phyloP scores from a whole-genome alignment of 2,797 vertebrate genomes.

The Bovichtus diacanthus region DNA sequence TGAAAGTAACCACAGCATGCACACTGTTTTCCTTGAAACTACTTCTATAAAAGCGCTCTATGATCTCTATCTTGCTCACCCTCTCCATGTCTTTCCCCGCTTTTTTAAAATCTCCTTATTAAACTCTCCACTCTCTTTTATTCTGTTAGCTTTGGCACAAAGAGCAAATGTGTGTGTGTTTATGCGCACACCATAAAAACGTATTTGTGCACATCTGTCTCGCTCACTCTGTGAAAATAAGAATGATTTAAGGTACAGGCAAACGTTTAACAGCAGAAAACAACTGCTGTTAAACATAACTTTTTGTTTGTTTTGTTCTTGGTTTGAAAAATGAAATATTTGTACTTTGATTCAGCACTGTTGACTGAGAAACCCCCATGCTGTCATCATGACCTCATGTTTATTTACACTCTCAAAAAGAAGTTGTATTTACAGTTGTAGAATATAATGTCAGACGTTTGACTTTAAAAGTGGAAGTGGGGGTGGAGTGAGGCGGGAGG shows the following conservation, averaged over 20 bases:
- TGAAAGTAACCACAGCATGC: slow-evolving; percentile 55
- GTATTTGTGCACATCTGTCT: background rate
- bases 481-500: slow-evolving; percentile 35
- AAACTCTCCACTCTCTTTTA: slow-evolving; percentile 19
- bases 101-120: slow-evolving; percentile 14
- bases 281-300: slow-evolving; percentile 17
- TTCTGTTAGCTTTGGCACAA: slow-evolving; percentile 40
- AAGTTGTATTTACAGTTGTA: background rate
- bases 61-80: slow-evolving; percentile 32
- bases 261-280: slow-evolving; percentile 38
- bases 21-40: slow-evolving; percentile 29
- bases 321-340: slow-evolving; percentile 37
- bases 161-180: slow-evolving; percentile 22
- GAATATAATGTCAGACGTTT: slow-evolving; percentile 11
- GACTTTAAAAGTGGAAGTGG: slow-evolving; percentile 43
- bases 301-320: slow-evolving; percentile 13
- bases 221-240: background rate
- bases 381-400: slow-evolving; percentile 36
- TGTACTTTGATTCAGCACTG: slow-evolving; percentile 31
- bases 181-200: background rate
- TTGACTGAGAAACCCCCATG: slow-evolving; percentile 17
- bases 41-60: slow-evolving; percentile 30
- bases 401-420: slow-evolving; percentile 24
- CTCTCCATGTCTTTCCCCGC: slow-evolving; percentile 12
- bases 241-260: background rate